phyloP scores from a whole-genome alignment of 1,140 invertebrate species.

The Andrena cerasifolii region DNA sequence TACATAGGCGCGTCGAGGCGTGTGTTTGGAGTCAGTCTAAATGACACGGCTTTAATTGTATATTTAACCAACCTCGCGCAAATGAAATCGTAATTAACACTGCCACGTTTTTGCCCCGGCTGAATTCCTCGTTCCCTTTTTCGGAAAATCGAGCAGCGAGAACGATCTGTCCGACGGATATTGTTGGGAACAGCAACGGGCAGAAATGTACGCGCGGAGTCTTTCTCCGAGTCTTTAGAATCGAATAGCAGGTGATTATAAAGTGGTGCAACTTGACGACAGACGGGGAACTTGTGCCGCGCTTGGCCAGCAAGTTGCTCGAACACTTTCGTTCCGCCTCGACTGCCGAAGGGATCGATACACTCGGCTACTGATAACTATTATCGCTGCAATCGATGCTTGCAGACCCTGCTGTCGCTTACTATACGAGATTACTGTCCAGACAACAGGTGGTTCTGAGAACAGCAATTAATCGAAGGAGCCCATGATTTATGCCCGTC shows the following conservation, averaged over 20 bases:
- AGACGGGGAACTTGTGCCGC: not conserved
- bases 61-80: slow-evolving; percentile 18
- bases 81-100: slow-evolving; percentile 20
- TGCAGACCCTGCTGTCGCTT: slow-evolving; percentile 11
- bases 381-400: slow-evolving; percentile 33
- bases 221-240: too few relatives aligned
- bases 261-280: not conserved
- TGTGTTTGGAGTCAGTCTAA: not conserved
- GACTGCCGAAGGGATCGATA: not conserved
- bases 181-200: not conserved
- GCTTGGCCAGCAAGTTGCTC: not conserved
- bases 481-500: not conserved
- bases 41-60: slow-evolving; percentile 17
- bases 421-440: slow-evolving; percentile 26
- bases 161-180: not conserved
- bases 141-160: not conserved
- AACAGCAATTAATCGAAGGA: slow-evolving; percentile 50
- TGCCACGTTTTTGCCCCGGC: not conserved
- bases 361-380: slow-evolving; percentile 2
- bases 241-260: not conserved
- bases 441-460: slow-evolving; percentile 51
- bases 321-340: not conserved
- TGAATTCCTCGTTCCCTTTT: not conserved
- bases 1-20: not conserved
- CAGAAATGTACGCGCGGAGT: not conserved